Evolutionary conservation across 2,113 vertebrate species (phyloP).

Genomic region (Elephantulus edwardii): DNA sequence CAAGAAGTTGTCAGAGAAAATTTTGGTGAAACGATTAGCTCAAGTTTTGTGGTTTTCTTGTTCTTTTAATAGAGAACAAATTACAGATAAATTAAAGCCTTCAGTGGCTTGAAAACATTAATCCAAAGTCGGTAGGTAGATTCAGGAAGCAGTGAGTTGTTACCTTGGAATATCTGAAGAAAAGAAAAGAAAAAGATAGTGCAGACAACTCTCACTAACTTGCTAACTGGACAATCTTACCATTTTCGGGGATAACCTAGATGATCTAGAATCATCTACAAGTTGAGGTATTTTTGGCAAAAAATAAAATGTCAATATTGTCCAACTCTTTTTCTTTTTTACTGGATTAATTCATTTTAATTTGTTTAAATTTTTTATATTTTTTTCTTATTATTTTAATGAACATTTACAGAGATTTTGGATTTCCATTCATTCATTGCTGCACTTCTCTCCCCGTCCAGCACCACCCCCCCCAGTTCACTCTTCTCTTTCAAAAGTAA

Average conservation of each 20-base stretch:
- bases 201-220: background rate
- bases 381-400: too few relatives aligned
- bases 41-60: too few relatives aligned
- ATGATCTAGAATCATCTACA: background rate
- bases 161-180: background rate
- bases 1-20: background rate
- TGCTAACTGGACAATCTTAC: background rate
- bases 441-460: too few relatives aligned
- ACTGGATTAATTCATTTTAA: too few relatives aligned
- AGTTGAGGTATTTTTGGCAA: background rate
- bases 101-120: background rate
- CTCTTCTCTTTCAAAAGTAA: too few relatives aligned
- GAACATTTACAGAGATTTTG: too few relatives aligned
- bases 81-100: background rate
- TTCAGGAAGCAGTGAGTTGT: background rate
- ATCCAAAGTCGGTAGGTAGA: background rate
- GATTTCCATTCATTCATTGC: too few relatives aligned
- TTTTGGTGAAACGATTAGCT: background rate
- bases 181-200: background rate
- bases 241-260: background rate
- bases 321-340: too few relatives aligned
- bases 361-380: too few relatives aligned
- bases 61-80: too few relatives aligned
- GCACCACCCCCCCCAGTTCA: too few relatives aligned
- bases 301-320: background rate